A percentile compares a stretch with the other conserved stretches of the same genome.
Conservation (phyloP, 1,140 invertebrate species). For the Lasioglossum albipes region DNA sequence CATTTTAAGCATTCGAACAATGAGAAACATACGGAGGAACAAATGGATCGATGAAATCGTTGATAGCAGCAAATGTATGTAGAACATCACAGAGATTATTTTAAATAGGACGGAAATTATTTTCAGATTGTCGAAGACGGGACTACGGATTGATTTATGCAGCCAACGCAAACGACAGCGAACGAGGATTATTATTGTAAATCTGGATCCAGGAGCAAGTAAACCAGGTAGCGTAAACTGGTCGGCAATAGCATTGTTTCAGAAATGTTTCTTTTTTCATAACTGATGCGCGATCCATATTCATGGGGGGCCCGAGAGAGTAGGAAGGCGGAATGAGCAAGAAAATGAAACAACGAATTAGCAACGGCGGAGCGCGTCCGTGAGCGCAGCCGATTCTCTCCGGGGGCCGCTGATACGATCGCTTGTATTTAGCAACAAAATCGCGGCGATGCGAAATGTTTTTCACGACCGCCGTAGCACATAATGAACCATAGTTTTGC, state of each 20-base stretch:
- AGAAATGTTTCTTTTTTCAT: conserved; percentile 5
- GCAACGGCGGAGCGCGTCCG: conserved; percentile 1
- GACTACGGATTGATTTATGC: too few species aligned
- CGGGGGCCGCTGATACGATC: conserved; percentile 21
- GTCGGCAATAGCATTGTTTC: background rate
- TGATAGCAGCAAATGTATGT: too few species aligned
- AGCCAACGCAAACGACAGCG: too few species aligned
- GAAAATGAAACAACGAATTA: conserved; percentile 43
- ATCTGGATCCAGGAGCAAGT: too few species aligned
- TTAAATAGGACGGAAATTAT: too few species aligned
- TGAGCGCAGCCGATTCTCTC: background rate
- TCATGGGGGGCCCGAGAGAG: conserved; percentile 9
- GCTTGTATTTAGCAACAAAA: conserved; percentile 42
- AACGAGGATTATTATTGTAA: too few species aligned
- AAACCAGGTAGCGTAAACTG: too few species aligned
- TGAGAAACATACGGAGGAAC: too few species aligned
- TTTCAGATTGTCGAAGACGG: too few species aligned
- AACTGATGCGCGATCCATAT: conserved; percentile 44
- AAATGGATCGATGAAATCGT: too few species aligned
- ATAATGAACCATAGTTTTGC: conserved; percentile 35
- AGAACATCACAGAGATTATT: too few species aligned
- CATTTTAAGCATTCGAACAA: too few species aligned
- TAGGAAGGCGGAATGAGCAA: conserved; percentile 10
- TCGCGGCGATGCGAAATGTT: conserved; percentile 33
- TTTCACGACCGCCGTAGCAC: conserved; percentile 42